Evolutionary conservation across 2,888 invertebrate genomes (phyloP), one percentile per base, ranked within the genome.

Genomic region (Coenonympha arcania): DNA sequence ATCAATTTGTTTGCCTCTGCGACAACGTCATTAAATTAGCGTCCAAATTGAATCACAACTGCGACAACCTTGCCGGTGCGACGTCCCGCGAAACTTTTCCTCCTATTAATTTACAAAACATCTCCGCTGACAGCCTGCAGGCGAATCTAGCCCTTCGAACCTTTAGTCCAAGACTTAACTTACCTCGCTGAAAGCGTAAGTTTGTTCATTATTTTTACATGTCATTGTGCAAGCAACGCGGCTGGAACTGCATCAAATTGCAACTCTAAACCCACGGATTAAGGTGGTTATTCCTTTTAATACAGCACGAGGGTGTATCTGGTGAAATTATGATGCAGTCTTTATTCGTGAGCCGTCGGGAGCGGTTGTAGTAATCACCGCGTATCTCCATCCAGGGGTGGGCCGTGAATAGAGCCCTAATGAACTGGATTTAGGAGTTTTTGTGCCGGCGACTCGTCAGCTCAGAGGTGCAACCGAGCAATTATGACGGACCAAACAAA

Each of bases 381-480:
- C 82, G 85, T 84, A 83, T 86, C 86, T 85, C 82, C 83, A 84
- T 78, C 83, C 84, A 83, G 83, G 86, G 85, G 86, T 78, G 81
- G 78, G 74, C 75, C 69, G 71, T 86, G 86, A 86, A 86, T 86
- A 77, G 86, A 79, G 82, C 77, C 83, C 85, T 85, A 86, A 86
- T 86, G 86, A 86, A 86, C 86, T 86, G 86, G 85, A 86, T 86
- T 86, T 86, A 84, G 86, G 84, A 83, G 84, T 84, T 86, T 86
- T 86, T 85, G 85, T 86, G 77, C 77, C 72, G 74, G 72, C 73
- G 74, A 79, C 75, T 84, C 83, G 81, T 82, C 85, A 82, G 78
- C 73, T 68, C 68, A 54, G 79, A 83, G 85, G 77, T 82, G 83
- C 82, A 79, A 71, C 70, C 72, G 74, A 83, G 84, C 82, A 86